Conservation (phyloP, 2,888 invertebrate species). For the Cerastoderma edule region DNA sequence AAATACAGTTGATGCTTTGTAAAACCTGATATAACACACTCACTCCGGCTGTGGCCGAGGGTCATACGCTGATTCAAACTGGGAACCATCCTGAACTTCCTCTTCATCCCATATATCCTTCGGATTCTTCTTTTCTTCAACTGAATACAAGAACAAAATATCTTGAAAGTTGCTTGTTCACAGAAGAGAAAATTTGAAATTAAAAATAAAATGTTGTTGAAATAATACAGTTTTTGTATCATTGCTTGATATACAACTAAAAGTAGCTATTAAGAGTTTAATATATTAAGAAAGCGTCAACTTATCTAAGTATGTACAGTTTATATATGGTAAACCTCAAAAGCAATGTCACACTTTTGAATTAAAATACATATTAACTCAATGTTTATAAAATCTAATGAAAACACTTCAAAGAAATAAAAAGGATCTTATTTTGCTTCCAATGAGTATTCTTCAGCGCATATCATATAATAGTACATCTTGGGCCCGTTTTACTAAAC, state of each 20-base stretch:
- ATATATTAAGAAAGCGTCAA: conserved; percentile 4
- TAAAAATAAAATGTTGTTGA: neutral
- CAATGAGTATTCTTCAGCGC: too few species aligned
- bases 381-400: too few species aligned
- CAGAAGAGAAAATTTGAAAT: neutral
- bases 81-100: conserved; percentile 81
- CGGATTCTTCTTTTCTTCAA: conserved; percentile 57
- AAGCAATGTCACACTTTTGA: too few species aligned
- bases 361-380: too few species aligned
- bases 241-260: neutral
- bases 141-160: neutral
- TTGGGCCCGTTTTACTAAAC: too few species aligned
- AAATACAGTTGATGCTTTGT: too few species aligned
- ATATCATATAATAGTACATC: too few species aligned
- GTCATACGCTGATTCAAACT: conserved; percentile 81
- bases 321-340: too few species aligned
- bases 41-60: conserved; percentile 83
- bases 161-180: neutral
- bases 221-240: neutral
- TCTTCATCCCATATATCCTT: conserved; percentile 83
- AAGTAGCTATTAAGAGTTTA: neutral
- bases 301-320: neutral
- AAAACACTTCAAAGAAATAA: too few species aligned
- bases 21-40: too few species aligned
- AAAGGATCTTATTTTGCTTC: too few species aligned